Conservation (phyloP, 2,888 invertebrate species). For the Sphaerophoria taeniata region DNA sequence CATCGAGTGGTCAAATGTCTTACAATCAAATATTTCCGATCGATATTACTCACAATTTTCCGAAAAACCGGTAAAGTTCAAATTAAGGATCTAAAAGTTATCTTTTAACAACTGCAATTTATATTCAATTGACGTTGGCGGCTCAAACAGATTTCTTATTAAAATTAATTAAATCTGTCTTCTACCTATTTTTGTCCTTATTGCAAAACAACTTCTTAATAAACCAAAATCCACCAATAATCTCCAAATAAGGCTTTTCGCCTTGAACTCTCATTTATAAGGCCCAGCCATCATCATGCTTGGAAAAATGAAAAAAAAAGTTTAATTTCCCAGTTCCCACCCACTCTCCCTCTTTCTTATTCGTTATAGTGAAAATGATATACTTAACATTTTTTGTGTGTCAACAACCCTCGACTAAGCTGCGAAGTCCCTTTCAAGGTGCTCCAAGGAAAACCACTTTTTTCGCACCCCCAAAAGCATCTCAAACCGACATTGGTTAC, state of each 20-base stretch:
- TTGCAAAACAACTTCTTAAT: background rate
- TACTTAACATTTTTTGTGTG: constrained; percentile 52
- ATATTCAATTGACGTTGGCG: background rate
- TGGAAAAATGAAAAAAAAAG: constrained; percentile 4
- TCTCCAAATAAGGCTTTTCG: background rate
- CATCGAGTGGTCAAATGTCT: too few species aligned
- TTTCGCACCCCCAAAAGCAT: constrained; percentile 45
- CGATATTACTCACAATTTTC: too few species aligned
- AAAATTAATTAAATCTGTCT: background rate
- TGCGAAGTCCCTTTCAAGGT: constrained; percentile 23
- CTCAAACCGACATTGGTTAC: constrained; percentile 47
- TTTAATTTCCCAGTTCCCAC: background rate
- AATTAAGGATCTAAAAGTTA: too few species aligned
- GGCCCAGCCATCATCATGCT: background rate
- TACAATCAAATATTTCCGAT: too few species aligned
- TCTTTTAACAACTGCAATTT: too few species aligned
- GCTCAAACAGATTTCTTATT: background rate
- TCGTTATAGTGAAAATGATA: constrained; percentile 14
- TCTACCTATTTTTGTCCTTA: background rate
- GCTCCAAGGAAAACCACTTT: constrained; percentile 56
- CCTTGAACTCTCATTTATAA: constrained; percentile 15
- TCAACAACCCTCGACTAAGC: constrained; percentile 42
- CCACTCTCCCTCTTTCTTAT: background rate
- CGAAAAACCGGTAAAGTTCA: too few species aligned
- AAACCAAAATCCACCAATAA: constrained; percentile 16